Percentiles rank a stretch among this genome's conserved stretches.
These are phyloP conservation scores for Umimayanthus kanabou DNA, from an alignment of 92 coral and sea anemone genomes.

Conservation along the genomic window DNA sequence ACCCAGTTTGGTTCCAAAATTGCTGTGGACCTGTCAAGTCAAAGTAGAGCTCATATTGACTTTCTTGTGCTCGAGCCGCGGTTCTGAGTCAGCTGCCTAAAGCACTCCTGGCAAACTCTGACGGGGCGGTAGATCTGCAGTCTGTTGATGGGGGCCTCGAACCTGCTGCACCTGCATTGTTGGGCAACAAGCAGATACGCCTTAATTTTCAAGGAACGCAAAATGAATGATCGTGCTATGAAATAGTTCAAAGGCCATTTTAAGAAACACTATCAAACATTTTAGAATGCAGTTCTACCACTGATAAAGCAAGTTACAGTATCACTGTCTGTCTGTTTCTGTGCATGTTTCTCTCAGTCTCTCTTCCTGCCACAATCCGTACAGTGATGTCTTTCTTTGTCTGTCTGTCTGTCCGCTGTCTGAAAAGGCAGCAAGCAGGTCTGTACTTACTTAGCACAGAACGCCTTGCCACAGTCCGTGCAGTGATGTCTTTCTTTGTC, in stretches of 20 bases:
- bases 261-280: neutral
- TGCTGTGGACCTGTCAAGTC: neutral
- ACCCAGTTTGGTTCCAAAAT: neutral
- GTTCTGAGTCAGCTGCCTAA: constrained; percentile 62
- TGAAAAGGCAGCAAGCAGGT: neutral
- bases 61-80: constrained; percentile 30
- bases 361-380: constrained; percentile 71
- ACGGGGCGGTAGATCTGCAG: constrained; percentile 83
- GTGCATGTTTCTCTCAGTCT: neutral
- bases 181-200: neutral
- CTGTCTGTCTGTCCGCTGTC: no score
- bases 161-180: constrained; percentile 79
- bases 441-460: constrained; percentile 80
- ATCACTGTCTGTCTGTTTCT: no score
- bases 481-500: constrained; percentile 67
- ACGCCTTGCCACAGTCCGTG: constrained; percentile 88
- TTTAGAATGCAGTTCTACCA: no score
- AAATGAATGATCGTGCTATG: neutral
- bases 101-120: constrained; percentile 84
- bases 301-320: no score
- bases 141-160: constrained; percentile 72
- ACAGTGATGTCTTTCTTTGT: constrained; percentile 70
- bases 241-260: neutral
- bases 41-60: neutral
- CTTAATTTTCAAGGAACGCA: neutral